Evolutionary conservation across 2,888 invertebrate genomes (phyloP).

Genomic region (Nomada fucata): DNA sequence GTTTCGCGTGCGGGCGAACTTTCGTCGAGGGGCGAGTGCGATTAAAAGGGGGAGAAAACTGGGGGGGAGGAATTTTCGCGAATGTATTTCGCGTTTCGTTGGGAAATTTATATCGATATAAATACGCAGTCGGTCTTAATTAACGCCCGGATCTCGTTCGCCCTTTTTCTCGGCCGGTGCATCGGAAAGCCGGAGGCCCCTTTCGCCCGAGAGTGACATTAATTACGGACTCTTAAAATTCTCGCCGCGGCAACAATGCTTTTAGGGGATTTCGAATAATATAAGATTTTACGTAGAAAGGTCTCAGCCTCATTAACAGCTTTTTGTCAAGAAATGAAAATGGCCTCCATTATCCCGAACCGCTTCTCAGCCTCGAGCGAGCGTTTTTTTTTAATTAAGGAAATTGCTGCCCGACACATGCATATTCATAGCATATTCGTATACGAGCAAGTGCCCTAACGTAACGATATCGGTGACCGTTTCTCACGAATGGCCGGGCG

Average conservation of each 20-base stretch:
- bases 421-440: slow-evolving; percentile 40
- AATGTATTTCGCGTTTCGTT: not conserved
- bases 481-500: not conserved
- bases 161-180: not conserved
- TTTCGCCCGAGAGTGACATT: slow-evolving; percentile 24
- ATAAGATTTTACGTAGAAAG: slow-evolving; percentile 11
- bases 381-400: slow-evolving; percentile 57
- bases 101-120: not conserved
- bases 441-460: slow-evolving; percentile 3
- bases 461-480: slow-evolving; percentile 1
- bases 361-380: slow-evolving; percentile 1
- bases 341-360: slow-evolving; percentile 34
- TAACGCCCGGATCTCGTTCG: slow-evolving; percentile 8
- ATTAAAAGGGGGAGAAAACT: not conserved
- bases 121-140: not conserved
- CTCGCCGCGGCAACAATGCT: not conserved
- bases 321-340: slow-evolving; percentile 54
- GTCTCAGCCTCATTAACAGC: slow-evolving; percentile 40
- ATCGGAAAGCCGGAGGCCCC: not conserved
- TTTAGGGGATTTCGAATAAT: slow-evolving; percentile 36
- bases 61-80: too few relatives aligned
- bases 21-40: not conserved
- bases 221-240: slow-evolving; percentile 35
- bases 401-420: slow-evolving; percentile 47
- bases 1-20: not conserved